Evolutionary conservation across 2,888 invertebrate genomes (phyloP).

Genomic region (Nomada ruficornis): DNA sequence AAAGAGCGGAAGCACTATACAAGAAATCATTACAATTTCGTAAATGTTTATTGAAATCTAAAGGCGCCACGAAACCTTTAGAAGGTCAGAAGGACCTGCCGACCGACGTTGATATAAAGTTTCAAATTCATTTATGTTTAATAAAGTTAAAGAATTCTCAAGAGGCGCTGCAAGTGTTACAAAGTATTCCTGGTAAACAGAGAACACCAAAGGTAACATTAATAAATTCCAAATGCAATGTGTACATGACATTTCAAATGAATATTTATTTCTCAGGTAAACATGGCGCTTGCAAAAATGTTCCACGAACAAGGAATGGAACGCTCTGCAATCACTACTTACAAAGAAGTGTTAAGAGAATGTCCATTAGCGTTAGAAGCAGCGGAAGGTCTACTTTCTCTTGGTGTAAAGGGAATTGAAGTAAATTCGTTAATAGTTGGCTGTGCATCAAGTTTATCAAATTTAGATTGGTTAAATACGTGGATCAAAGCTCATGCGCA

Average conservation of each 20-base stretch:
- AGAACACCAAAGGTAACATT: conserved; percentile 88
- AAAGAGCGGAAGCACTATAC: conserved; percentile 89
- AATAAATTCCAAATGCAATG: conserved; percentile 18
- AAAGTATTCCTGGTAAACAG: conserved; percentile 87
- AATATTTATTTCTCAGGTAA: conserved; percentile 79
- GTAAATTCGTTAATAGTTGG: conserved; percentile 90
- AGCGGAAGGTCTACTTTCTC: conserved; percentile 89
- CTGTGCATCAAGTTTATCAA: conserved; percentile 82
- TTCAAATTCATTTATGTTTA: conserved; percentile 89
- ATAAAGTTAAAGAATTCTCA: conserved; percentile 88
- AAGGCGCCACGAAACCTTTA: conserved; percentile 84
- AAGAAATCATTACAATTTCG: conserved; percentile 88
- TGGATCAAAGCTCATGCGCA: conserved; percentile 89
- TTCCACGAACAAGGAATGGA: conserved; percentile 90
- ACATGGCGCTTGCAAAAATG: conserved; percentile 91
- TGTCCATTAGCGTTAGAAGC: conserved; percentile 92
- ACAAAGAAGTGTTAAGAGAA: conserved; percentile 91
- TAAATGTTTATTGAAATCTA: conserved; percentile 87
- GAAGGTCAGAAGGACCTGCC: conserved; percentile 85
- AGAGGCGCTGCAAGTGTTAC: conserved; percentile 87
- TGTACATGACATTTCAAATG: not conserved
- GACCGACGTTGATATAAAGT: conserved; percentile 89
- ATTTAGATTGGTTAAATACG: conserved; percentile 86
- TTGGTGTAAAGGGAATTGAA: conserved; percentile 91
- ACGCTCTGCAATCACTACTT: conserved; percentile 89